A percentile compares a stretch with the other conserved stretches of the same genome.
Conservation (phyloP, 2,113 vertebrate species). For the Etia nguti region DNA sequence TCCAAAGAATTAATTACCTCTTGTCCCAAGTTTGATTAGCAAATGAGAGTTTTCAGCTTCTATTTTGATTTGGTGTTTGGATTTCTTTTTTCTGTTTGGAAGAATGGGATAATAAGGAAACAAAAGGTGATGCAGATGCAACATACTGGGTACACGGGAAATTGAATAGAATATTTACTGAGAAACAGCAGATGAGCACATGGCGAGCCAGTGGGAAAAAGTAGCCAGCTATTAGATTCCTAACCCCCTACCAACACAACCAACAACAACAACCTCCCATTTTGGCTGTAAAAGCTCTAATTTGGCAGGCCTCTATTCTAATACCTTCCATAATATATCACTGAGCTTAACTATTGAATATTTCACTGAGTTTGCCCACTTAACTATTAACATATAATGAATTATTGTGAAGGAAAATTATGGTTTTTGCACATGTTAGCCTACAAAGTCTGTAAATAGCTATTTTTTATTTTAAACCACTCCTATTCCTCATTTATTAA, state of each 20-base stretch:
- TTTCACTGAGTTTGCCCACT: background rate
- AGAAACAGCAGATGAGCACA: background rate
- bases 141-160: background rate
- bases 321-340: background rate
- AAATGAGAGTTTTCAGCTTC: conserved; percentile 70
- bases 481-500: background rate
- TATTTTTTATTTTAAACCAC: background rate
- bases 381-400: background rate
- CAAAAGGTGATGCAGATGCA: conserved; percentile 40
- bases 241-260: background rate
- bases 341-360: background rate
- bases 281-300: background rate
- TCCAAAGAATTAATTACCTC: conserved; percentile 76
- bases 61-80: conserved; percentile 58
- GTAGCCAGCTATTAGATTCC: background rate
- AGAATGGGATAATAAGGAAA: conserved; percentile 39
- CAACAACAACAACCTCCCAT: background rate
- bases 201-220: background rate
- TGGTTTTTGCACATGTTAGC: background rate
- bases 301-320: background rate
- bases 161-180: conserved; percentile 23
- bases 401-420: background rate
- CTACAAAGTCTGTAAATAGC: background rate
- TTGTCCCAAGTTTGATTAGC: conserved; percentile 76
- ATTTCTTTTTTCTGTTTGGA: conserved; percentile 19